Conservation (phyloP, 2,888 invertebrate species). For the Kryphioiulus occultus region DNA sequence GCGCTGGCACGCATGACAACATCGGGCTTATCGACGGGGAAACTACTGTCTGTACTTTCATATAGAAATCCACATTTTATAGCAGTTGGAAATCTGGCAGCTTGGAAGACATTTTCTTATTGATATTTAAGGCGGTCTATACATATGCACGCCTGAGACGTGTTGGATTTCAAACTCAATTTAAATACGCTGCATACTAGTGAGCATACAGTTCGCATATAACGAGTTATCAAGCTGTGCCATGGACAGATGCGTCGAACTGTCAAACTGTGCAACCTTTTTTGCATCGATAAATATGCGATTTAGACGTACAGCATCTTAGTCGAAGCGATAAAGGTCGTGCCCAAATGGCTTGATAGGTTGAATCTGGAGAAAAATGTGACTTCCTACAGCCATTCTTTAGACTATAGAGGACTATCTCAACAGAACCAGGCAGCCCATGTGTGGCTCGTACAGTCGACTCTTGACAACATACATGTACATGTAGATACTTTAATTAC, state of each 20-base stretch:
- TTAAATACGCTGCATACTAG: neutral
- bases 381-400: neutral
- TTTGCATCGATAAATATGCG: neutral
- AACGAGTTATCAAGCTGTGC: constrained; percentile 16
- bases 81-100: neutral
- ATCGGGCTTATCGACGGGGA: neutral
- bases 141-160: neutral
- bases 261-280: neutral
- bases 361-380: neutral
- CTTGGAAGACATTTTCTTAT: constrained; percentile 16
- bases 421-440: neutral
- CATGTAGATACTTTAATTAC: too few species aligned
- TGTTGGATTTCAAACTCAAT: neutral
- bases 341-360: neutral
- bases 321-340: neutral
- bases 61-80: neutral
- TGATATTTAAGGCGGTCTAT: neutral
- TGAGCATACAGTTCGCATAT: neutral
- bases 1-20: constrained; percentile 6
- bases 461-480: neutral
- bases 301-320: neutral
- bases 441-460: neutral
- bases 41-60: neutral
- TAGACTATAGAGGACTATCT: neutral
- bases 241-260: neutral